Evolutionary conservation across 2,113 vertebrate species (phyloP).

Genomic region (Poeciliopsis occidentalis): DNA sequence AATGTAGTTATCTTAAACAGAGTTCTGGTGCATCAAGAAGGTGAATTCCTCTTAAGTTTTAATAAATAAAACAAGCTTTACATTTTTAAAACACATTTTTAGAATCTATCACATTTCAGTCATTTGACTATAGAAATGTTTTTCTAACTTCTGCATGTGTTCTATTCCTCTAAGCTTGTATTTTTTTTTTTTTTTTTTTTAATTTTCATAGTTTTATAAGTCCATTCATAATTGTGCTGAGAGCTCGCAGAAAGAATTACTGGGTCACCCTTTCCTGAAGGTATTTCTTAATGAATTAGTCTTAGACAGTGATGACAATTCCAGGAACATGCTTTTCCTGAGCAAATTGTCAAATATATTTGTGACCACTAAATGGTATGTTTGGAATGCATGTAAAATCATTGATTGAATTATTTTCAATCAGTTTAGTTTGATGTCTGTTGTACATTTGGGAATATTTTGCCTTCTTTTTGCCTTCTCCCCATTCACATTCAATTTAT

Average conservation of each 20-base stretch:
- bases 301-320: not conserved
- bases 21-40: not conserved
- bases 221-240: not conserved
- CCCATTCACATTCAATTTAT: constrained; percentile 47
- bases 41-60: not conserved
- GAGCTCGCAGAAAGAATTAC: not conserved
- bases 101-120: not conserved
- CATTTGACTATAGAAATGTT: not conserved
- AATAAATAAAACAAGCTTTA: not conserved
- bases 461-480: not conserved
- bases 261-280: not conserved
- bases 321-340: constrained; percentile 20
- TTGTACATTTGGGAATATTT: constrained; percentile 25
- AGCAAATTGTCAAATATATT: constrained; percentile 27
- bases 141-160: not conserved
- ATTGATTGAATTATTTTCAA: constrained; percentile 39
- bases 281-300: not conserved
- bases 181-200: not conserved
- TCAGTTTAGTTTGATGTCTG: constrained; percentile 4
- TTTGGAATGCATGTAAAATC: constrained; percentile 24
- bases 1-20: no score
- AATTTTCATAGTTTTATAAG: not conserved
- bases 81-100: not conserved
- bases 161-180: not conserved
- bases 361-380: constrained; percentile 38